Evolutionary conservation across 2,888 invertebrate genomes (phyloP).

Genomic region (Anthophora plumipes): DNA sequence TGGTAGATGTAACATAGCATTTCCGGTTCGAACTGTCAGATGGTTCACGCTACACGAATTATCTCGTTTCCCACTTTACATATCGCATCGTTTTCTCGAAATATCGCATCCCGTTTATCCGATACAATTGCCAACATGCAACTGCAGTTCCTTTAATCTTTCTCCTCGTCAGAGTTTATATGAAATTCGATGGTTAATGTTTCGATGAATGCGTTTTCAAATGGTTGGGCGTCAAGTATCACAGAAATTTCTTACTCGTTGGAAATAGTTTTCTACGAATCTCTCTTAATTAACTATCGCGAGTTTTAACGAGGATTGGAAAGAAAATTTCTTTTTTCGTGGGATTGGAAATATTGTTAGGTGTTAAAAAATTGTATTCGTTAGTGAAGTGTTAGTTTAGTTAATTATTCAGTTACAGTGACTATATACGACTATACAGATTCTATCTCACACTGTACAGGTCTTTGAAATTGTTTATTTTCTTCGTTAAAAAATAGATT

Average conservation of each 20-base stretch:
- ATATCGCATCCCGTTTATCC: constrained; percentile 18
- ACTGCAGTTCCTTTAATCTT: constrained; percentile 20
- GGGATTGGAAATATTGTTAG: too few relatives aligned
- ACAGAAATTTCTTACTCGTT: neutral
- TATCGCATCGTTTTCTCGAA: constrained; percentile 18
- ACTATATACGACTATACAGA: too few relatives aligned
- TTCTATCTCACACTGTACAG: too few relatives aligned
- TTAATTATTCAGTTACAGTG: too few relatives aligned
- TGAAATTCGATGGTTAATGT: constrained; percentile 35
- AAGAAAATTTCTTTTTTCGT: too few relatives aligned
- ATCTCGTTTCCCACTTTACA: constrained; percentile 24
- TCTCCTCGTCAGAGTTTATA: neutral
- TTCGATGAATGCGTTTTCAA: neutral
- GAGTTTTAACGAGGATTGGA: too few relatives aligned
- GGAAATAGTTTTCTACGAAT: neutral
- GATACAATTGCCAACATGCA: constrained; percentile 16
- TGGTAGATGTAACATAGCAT: neutral
- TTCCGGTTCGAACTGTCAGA: constrained; percentile 28
- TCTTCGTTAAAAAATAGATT: too few relatives aligned
- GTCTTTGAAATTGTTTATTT: too few relatives aligned
- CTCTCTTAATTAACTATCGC: too few relatives aligned
- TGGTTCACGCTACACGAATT: constrained; percentile 19
- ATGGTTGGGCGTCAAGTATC: neutral
- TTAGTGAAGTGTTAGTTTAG: too few relatives aligned
- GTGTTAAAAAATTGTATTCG: too few relatives aligned